These are phyloP conservation scores for Oreochromis niloticus DNA, from an alignment of 2,113 vertebrate species.

Conservation along the genomic window DNA sequence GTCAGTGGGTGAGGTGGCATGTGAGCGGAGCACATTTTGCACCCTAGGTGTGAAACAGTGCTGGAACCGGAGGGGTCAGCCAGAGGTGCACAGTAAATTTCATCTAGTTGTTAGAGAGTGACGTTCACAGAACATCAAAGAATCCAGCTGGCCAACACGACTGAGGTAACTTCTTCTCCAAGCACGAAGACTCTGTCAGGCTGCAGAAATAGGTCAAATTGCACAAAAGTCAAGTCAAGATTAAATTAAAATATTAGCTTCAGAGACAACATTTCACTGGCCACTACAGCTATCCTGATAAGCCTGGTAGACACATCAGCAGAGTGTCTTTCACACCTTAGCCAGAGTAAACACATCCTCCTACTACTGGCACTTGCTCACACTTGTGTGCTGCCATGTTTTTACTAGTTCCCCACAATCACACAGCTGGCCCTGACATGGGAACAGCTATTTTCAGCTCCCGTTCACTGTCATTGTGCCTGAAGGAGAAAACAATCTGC, in stretches of 20 bases:
- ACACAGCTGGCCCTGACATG: conserved; percentile 31
- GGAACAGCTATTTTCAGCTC: conserved; percentile 10
- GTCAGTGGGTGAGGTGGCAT: conserved; percentile 6
- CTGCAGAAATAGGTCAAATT: background rate
- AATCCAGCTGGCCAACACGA: background rate
- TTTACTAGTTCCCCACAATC: conserved; percentile 31
- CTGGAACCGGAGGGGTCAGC: conserved; percentile 43
- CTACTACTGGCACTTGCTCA: conserved; percentile 57
- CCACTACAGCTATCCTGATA: background rate
- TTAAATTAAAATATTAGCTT: background rate
- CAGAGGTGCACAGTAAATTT: conserved; percentile 53
- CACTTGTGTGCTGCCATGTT: conserved; percentile 68
- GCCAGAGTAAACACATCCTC: conserved; percentile 63
- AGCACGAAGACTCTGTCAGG: background rate
- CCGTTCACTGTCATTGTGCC: background rate
- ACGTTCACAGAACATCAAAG: background rate
- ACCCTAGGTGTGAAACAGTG: conserved; percentile 63
- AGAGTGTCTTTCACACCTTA: conserved; percentile 62
- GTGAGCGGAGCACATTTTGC: conserved; percentile 53
- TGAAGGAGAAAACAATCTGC: background rate
- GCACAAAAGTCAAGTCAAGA: background rate
- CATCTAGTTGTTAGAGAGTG: conserved; percentile 26
- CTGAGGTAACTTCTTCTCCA: background rate
- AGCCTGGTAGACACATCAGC: conserved; percentile 44
- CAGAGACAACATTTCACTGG: background rate